phyloP scores from a whole-genome alignment of 2,113 vertebrate genomes.

The Tapirus terrestris region DNA sequence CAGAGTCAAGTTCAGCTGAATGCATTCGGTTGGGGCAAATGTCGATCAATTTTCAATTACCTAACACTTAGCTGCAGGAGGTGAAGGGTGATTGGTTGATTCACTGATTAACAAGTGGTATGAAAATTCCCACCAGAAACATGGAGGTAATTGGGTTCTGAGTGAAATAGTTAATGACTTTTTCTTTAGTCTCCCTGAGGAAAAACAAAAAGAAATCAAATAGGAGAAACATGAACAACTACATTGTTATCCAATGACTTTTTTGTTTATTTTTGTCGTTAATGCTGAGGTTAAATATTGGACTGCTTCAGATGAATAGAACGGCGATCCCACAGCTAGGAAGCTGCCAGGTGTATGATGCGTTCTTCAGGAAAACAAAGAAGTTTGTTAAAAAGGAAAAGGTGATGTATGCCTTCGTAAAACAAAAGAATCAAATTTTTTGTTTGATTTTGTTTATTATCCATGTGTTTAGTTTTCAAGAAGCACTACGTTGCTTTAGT shows the following conservation, averaged over 20 bases:
- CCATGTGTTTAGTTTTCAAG: background rate
- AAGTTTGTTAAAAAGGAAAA: background rate
- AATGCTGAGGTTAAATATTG: background rate
- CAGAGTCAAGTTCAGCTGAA: background rate
- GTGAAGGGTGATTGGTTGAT: slow-evolving; percentile 28
- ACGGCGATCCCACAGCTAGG: background rate
- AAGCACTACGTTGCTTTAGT: background rate
- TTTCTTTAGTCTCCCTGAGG: slow-evolving; percentile 43
- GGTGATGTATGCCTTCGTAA: background rate
- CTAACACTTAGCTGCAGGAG: slow-evolving; percentile 26
- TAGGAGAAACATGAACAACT: background rate
- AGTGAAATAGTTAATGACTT: background rate
- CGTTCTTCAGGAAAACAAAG: background rate
- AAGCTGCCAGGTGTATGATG: background rate
- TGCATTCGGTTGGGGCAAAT: background rate
- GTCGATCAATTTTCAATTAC: slow-evolving; percentile 51
- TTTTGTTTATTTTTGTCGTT: background rate
- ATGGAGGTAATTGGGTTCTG: background rate
- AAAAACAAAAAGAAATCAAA: background rate
- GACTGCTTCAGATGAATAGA: background rate
- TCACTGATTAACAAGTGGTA: background rate
- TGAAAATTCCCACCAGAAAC: slow-evolving; percentile 44
- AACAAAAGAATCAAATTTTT: background rate
- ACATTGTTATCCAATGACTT: rapidly evolving
- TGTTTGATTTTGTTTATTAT: background rate